Evolutionary conservation across 2,113 vertebrate species (phyloP), one percentile per base, ranked within the genome.

Genomic region (Caloenas nicobarica): DNA sequence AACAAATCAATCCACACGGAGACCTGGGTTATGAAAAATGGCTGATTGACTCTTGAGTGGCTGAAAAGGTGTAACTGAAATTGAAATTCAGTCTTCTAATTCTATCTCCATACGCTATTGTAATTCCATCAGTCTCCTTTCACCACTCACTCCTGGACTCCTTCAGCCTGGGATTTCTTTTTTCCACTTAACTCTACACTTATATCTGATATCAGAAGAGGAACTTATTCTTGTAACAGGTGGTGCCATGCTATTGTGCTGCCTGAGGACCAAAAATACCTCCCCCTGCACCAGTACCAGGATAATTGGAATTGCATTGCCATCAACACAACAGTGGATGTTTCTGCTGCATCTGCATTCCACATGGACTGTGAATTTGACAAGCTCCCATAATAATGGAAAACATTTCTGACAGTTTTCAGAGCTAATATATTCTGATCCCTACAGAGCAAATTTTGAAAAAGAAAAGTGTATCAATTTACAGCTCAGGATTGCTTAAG

Each of bases 51-150:
- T 91, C 71, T 68, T 38, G 71, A 96, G 71, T 36, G 70, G 29
- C 40, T 95, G 73, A 70, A 79, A 94, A 84, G 48, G 34, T 34
- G 1, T 8, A 74, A 87, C 42, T 73, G 84, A 82, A 87, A 91
- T 46, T 72, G 87, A 65, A 97, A 95, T 93, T 61, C 1, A 0
- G 29, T 38, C 46, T 33, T 93, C 58, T 73, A 88, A 86, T 82
- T 80, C 50, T 50, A 13, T 14, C 91, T 93, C 80, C 42, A 34
- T 77, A 40, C 28, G 50, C 54, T 65, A 85, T 62, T 83, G 58
- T 88, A 89, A 82, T 91, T 91, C 89, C 64, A 96, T 96, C 88
- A 96, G 85, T 66, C 58, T 97, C 91, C 60, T 94, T 96, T 91
- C 87, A 95, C 31, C 34, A 42, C 58, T 91, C 68, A 0, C 78